These are phyloP conservation scores for Pangasius mekongensis DNA, from an alignment of 2,797 vertebrate genomes.

Conservation along the genomic window DNA sequence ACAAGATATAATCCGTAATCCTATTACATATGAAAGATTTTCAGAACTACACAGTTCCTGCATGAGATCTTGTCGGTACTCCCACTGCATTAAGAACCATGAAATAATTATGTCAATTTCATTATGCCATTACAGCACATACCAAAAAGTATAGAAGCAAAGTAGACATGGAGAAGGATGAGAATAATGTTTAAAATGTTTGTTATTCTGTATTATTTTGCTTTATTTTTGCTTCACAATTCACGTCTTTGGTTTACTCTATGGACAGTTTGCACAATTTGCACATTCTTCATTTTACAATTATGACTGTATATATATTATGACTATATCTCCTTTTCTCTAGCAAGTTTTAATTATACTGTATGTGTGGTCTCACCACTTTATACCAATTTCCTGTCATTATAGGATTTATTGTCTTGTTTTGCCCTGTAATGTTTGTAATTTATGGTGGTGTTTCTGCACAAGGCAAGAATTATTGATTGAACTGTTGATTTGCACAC, in stretches of 20 bases:
- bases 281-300: not conserved
- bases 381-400: not conserved
- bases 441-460: not conserved
- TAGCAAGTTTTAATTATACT: not conserved
- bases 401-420: not conserved
- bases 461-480: not conserved
- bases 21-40: not conserved
- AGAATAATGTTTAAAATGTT: not conserved
- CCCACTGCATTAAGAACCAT: not conserved
- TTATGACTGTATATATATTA: not conserved
- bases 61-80: not conserved
- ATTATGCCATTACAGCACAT: not conserved
- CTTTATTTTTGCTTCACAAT: not conserved
- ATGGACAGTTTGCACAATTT: not conserved
- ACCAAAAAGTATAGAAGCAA: not conserved
- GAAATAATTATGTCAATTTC: not conserved
- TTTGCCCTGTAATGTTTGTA: not conserved
- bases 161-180: not conserved
- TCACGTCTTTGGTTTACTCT: not conserved
- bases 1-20: conserved; percentile 11
- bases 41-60: not conserved
- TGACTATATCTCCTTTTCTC: not conserved
- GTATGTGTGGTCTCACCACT: not conserved
- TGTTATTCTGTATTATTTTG: not conserved
- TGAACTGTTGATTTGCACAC: not conserved